phyloP scores from a whole-genome alignment of 2,113 vertebrate genomes.

The Trichomycterus rosablanca region DNA sequence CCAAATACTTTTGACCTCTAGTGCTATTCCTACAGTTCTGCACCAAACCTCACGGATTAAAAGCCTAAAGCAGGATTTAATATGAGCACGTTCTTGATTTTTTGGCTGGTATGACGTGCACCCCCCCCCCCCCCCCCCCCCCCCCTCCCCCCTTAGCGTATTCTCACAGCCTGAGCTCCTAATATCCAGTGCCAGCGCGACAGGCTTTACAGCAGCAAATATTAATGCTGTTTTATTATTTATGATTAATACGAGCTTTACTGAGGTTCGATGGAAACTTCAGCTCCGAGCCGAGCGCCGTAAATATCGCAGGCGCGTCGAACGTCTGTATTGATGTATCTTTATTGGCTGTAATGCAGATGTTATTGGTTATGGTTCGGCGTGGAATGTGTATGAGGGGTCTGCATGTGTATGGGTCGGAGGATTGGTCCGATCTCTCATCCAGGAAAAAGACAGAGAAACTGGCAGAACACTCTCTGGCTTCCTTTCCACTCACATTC shows the following conservation, averaged over 20 bases:
- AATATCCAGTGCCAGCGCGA: slow-evolving; percentile 19
- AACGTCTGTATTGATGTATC: slow-evolving; percentile 1
- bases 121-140: too few relatives aligned
- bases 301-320: slow-evolving; percentile 12
- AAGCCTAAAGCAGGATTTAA: neutral
- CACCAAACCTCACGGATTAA: too few relatives aligned
- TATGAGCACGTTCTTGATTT: neutral
- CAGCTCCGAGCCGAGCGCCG: neutral
- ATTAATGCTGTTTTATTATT: slow-evolving; percentile 32
- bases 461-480: slow-evolving; percentile 44
- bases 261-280: slow-evolving; percentile 26
- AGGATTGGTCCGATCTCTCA: slow-evolving; percentile 8
- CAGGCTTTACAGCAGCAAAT: slow-evolving; percentile 23
- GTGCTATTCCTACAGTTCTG: too few relatives aligned
- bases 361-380: neutral
- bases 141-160: too few relatives aligned
- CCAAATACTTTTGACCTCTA: too few relatives aligned
- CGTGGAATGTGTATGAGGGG: neutral
- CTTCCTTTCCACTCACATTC: slow-evolving; percentile 27
- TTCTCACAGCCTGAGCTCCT: slow-evolving; percentile 9
- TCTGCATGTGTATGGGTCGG: slow-evolving; percentile 3
- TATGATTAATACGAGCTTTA: slow-evolving; percentile 11
- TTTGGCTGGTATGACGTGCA: slow-evolving; percentile 4
- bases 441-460: slow-evolving; percentile 42
- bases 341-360: too few relatives aligned